Percentiles rank a stretch among this genome's conserved stretches.
Evolutionary conservation across 2,113 vertebrate genomes (phyloP).

Genomic region (Apteryx owenii): DNA sequence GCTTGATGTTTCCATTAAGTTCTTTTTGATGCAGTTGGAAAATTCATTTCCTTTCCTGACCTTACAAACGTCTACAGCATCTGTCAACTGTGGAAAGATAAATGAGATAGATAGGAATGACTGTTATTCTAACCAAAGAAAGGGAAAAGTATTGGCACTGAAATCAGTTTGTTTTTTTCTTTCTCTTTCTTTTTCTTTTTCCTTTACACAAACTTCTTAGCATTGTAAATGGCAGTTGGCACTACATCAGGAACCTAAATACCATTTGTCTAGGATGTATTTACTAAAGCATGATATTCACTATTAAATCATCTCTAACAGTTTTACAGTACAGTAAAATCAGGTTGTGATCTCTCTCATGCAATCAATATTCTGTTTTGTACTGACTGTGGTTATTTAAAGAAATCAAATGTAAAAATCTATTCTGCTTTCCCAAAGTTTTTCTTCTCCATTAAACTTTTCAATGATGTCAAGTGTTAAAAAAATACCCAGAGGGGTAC

Average conservation of each 20-base stretch:
- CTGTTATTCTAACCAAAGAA: background rate
- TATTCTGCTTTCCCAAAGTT: background rate
- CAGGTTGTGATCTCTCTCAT: background rate
- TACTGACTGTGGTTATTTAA: background rate
- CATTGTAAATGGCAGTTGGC: background rate
- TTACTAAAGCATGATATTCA: background rate
- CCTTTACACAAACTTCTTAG: background rate
- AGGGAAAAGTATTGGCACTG: background rate
- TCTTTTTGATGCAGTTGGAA: background rate
- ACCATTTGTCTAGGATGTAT: background rate
- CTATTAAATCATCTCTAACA: background rate
- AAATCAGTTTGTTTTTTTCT: background rate
- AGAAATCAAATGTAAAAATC: slow-evolving; percentile 1
- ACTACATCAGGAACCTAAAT: background rate
- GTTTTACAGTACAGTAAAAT: background rate
- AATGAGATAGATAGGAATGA: background rate
- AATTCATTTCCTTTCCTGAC: background rate
- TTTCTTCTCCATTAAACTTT: background rate
- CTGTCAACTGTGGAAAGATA: background rate
- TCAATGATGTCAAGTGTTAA: background rate
- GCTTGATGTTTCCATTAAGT: background rate
- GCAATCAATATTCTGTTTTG: background rate
- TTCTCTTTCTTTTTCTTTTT: background rate
- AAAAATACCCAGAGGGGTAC: background rate
- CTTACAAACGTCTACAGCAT: background rate